A percentile compares a stretch with the other conserved stretches of the same genome.
These are phyloP conservation scores for Rhinella marina DNA, from an alignment of 2,797 vertebrate species.

Conservation along the genomic window DNA sequence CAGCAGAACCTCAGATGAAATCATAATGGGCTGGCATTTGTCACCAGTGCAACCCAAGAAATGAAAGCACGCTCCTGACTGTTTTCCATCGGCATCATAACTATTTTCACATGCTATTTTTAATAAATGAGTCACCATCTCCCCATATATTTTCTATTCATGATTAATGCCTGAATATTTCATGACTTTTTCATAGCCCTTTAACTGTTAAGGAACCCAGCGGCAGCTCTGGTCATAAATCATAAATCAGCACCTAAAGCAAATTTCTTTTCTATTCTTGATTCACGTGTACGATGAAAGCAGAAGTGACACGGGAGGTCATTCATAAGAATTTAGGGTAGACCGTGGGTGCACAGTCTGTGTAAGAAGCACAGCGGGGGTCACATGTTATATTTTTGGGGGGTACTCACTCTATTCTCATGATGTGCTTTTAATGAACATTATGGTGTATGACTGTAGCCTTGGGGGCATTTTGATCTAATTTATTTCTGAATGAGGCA, in stretches of 20 bases:
- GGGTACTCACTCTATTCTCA: not conserved
- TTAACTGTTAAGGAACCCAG: slow-evolving; percentile 18
- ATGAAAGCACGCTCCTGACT: not conserved
- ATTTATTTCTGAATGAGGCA: not conserved
- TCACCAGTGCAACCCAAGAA: not conserved
- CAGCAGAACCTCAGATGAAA: not conserved
- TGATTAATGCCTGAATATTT: slow-evolving; percentile 32
- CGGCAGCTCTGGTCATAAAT: slow-evolving; percentile 18
- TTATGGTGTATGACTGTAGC: not conserved
- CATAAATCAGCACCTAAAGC: slow-evolving; percentile 17
- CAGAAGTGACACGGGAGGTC: not conserved
- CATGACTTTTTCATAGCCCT: slow-evolving; percentile 10
- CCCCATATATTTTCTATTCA: not conserved
- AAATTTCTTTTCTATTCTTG: slow-evolving; percentile 9
- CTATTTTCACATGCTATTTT: not conserved
- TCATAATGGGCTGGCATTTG: not conserved
- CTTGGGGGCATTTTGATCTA: not conserved
- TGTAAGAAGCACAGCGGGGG: not conserved
- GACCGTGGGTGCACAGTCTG: not conserved
- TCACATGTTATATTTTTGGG: not conserved
- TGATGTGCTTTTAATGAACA: not conserved
- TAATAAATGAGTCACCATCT: slow-evolving; percentile 12
- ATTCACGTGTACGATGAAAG: not conserved
- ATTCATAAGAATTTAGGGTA: not conserved
- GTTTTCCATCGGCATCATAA: not conserved